Base-by-base conservation (phyloP, 2,888 invertebrate genomes). In the Aphodius sticticus region DNA sequence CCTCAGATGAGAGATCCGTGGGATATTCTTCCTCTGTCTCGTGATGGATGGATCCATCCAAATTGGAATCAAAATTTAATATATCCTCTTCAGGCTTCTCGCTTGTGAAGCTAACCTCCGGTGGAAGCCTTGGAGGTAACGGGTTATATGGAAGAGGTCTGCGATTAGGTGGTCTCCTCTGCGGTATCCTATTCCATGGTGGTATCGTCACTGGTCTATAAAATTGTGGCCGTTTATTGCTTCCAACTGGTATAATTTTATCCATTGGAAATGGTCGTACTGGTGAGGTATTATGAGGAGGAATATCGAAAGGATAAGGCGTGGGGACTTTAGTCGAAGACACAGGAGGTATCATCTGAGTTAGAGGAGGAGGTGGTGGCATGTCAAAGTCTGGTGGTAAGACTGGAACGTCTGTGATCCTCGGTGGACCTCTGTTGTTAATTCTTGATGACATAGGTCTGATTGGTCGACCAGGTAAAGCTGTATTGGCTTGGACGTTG, bases 401-500 rank as follows among this genome's bases (percentile, higher is more conserved):
- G 0, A 93, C 93, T 70, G 95, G 94, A 0, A 94, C 91, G 84
- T 96, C 96, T 0, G 95, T 93, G 83, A 96, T 95, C 82, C 96
- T 92, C 0, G 97, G 97, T 0, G 97, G 97, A 0, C 97, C 97
- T 80, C 97, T 90, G 86, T 97, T 96, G 86, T 97, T 97, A 15
- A 97, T 97, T 81, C 97, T 91, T 3, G 95, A 94, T 35, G 93
- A 92, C 85, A 94, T 89, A 0, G 96, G 96, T 14, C 95, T 90
- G 14, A 91, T 86, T 2, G 74, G 74, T 79, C 95, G 90, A 0
- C 92, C 92, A 38, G 84, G 84, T 3, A 91, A 89, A 79, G 93
- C 93, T 0, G 95, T 94, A 83, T 95, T 95, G 0, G 95, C 95
- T 87, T 94, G 95, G 0, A 96, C 95, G 85, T 96, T 96, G 0